Evolutionary conservation across 1,140 invertebrate species (phyloP), one percentile per base, ranked within the genome.

Genomic region (Zaprionus nigranus): DNA sequence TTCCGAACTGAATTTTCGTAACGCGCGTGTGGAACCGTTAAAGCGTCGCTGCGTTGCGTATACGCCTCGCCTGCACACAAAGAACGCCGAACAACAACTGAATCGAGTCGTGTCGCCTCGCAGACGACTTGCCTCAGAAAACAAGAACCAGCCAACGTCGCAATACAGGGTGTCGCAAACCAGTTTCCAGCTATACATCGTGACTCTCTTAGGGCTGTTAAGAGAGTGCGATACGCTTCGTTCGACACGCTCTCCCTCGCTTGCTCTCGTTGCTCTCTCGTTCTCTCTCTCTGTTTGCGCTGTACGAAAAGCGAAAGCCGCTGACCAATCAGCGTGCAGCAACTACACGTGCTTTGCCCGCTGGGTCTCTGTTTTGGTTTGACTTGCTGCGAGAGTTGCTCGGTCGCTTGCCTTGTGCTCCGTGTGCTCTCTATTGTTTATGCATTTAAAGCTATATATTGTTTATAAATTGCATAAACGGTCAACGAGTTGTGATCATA

Each of bases 1-100:
- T 28, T 65, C 51, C 49, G 62, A 54, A 54, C 24, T 65, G 24
- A 22, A 30, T 53, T 65, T 56, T 54, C 53, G 62, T 65, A 11
- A 28, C 61, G 40, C 66, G 62, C 30, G 43, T 13, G 11, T 69
- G 53, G 53, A 71, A 78, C 68, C 74, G 73, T 72, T 71, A 51
- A 75, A 75, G 60, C 69, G 71, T 49, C 54, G 36, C 20, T 46
- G 60, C 62, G 78, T 79, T 68, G 58, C 76, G 81, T 77, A 83
- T 81, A 83, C 78, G 75, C 78, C 69, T 71, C 66, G 65, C 60
- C 77, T 88, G 76, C 69, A 76, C 82, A 69, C 75, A 56, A 78
- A 67, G 78, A 87, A 88, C 88, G 81, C 79, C 87, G 90, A 91
- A 90, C 75, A 88, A 85, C 79, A 90, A 91, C 87, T 91, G 88